Percentiles rank a stretch among this genome's conserved stretches.
Evolutionary conservation across 2,888 invertebrate species (phyloP).

Genomic region (Dryocosmus kuriphilus): DNA sequence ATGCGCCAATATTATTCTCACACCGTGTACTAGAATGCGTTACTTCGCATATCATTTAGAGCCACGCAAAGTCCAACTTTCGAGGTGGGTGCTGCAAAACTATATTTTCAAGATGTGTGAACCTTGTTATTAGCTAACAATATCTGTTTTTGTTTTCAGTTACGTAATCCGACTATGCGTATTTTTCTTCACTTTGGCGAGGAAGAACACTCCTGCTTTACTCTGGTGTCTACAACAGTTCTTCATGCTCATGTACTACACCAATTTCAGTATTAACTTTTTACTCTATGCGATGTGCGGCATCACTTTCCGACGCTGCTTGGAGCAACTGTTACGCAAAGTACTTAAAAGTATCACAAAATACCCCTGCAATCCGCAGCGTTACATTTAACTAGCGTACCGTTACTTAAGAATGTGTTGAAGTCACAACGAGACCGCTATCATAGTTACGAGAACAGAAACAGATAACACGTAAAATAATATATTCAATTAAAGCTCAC

Average conservation of each 20-base stretch:
- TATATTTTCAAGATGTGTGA: no score
- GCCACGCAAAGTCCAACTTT: no score
- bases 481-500: background rate
- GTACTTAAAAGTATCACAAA: slow-evolving; percentile 75
- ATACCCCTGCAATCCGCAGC: slow-evolving; percentile 72
- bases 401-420: slow-evolving; percentile 44
- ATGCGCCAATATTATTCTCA: no score
- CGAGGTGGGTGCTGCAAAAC: no score
- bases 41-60: no score
- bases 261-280: slow-evolving; percentile 84
- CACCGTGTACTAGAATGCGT: no score
- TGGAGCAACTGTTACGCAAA: slow-evolving; percentile 79
- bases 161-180: slow-evolving; percentile 80
- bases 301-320: slow-evolving; percentile 80
- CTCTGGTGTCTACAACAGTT: slow-evolving; percentile 81
- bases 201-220: slow-evolving; percentile 74
- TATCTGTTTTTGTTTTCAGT: slow-evolving; percentile 74
- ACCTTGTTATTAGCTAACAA: background rate
- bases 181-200: slow-evolving; percentile 78
- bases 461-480: slow-evolving; percentile 47
- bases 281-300: slow-evolving; percentile 83
- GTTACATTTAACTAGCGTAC: slow-evolving; percentile 65
- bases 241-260: slow-evolving; percentile 82
- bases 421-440: slow-evolving; percentile 45
- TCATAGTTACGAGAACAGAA: slow-evolving; percentile 46